Percentiles rank a stretch among this genome's conserved stretches.
These are phyloP conservation scores for Oreotrochilus melanogaster DNA, from an alignment of 2,113 vertebrate genomes.

Conservation along the genomic window DNA sequence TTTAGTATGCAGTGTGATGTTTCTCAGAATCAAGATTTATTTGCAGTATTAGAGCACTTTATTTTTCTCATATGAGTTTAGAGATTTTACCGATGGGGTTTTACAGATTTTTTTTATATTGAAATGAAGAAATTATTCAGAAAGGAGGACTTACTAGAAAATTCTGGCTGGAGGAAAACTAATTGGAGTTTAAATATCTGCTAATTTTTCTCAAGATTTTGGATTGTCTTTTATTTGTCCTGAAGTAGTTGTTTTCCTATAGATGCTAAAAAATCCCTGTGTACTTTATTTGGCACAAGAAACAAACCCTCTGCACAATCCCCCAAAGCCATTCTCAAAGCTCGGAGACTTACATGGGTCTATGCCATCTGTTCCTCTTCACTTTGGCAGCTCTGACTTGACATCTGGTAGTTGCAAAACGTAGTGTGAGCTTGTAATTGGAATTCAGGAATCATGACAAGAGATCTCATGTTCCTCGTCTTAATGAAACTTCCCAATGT, in stretches of 20 bases:
- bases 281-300: background rate
- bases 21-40: background rate
- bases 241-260: background rate
- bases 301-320: background rate
- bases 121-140: background rate
- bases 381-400: slow-evolving; percentile 48
- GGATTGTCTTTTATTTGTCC: background rate
- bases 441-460: background rate
- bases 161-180: background rate
- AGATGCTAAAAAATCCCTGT: background rate
- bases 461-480: slow-evolving; percentile 1
- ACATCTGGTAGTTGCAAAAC: slow-evolving; percentile 35
- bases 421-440: slow-evolving; percentile 35
- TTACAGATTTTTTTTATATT: background rate
- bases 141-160: background rate
- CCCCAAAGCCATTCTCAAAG: background rate
- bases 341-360: background rate
- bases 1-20: background rate
- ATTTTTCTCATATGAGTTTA: background rate
- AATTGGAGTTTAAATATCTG: background rate
- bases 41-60: background rate
- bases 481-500: background rate
- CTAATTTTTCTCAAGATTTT: background rate
- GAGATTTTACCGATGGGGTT: background rate
- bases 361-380: slow-evolving; percentile 40